Evolutionary conservation across 1,140 invertebrate genomes (phyloP).

Genomic region (Drosophila athabasca): DNA sequence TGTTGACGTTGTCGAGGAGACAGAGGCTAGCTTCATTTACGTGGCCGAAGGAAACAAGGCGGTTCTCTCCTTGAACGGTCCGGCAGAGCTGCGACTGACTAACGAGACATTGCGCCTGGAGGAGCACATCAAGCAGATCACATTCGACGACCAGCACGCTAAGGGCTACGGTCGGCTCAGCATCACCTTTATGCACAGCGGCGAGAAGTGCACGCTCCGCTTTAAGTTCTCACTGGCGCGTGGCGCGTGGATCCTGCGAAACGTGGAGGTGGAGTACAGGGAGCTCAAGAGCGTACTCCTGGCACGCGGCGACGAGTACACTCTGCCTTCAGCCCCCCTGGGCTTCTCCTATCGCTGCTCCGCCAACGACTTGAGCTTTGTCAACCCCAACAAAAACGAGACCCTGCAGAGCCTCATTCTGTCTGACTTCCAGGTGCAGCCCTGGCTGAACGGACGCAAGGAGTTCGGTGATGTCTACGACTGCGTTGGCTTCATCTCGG

Average conservation of each 20-base stretch:
- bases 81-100: constrained; percentile 58
- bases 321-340: constrained; percentile 84
- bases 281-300: constrained; percentile 65
- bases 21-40: constrained; percentile 68
- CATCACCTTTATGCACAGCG: constrained; percentile 67
- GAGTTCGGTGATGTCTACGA: constrained; percentile 91
- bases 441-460: constrained; percentile 84
- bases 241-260: constrained; percentile 85
- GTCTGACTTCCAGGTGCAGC: constrained; percentile 85
- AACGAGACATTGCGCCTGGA: constrained; percentile 53
- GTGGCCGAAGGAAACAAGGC: constrained; percentile 77
- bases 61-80: constrained; percentile 68
- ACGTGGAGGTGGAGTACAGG: constrained; percentile 84
- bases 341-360: constrained; percentile 85
- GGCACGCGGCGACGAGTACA: constrained; percentile 72
- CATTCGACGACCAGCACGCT: constrained; percentile 74
- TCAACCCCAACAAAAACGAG: constrained; percentile 79
- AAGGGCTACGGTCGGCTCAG: constrained; percentile 69
- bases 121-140: constrained; percentile 74
- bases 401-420: constrained; percentile 78
- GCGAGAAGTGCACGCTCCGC: constrained; percentile 68
- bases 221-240: constrained; percentile 71
- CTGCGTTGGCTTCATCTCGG: constrained; percentile 94
- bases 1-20: constrained; percentile 50
- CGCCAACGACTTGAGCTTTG: constrained; percentile 83